Evolutionary conservation across 2,888 invertebrate species (phyloP), one percentile per base, ranked within the genome.

Genomic region (Andrena hattorfiana): DNA sequence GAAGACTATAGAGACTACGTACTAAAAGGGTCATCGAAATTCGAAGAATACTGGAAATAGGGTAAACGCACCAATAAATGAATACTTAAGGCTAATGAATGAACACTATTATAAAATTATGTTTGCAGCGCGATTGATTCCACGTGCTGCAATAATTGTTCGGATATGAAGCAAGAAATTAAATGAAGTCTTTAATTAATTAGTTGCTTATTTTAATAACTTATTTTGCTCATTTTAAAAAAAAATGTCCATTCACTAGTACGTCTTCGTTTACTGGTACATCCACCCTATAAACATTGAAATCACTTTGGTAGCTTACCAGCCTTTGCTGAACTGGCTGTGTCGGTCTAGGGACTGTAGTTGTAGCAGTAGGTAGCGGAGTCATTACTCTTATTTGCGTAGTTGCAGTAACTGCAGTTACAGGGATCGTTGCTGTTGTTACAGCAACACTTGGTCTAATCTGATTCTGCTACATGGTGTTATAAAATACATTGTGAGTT

Each of bases 361-460:
- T 91, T 73, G 94, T 90, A 82, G 93, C 91, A 77, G 94, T 92
- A 83, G 94, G 92, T 81, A 92, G 85, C 20, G 95, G 95, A 80
- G 95, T 94, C 92, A 96, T 95, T 91, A 96, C 95, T 89, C 96
- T 94, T 86, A 96, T 96, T 93, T 96, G 96, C 66, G 95, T 95
- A 71, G 95, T 94, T 75, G 95, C 95, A 63, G 93, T 90, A 72
- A 91, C 90, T 59, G 92, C 77, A 5, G 85, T 90, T 78, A 89
- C 85, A 77, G 93, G 90, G 84, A 91, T 89, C 59, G 91, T 90
- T 35, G 91, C 89, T 59, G 91, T 86, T 56, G 92, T 87, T 20
- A 92, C 92, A 62, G 94, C 92, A 69, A 95, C 94, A 81, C 95
- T 94, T 85, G 95, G 95, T 92, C 95, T 94, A 82, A 95, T 94